phyloP scores from a whole-genome alignment of 2,113 vertebrate genomes.

The Salminus brasiliensis region DNA sequence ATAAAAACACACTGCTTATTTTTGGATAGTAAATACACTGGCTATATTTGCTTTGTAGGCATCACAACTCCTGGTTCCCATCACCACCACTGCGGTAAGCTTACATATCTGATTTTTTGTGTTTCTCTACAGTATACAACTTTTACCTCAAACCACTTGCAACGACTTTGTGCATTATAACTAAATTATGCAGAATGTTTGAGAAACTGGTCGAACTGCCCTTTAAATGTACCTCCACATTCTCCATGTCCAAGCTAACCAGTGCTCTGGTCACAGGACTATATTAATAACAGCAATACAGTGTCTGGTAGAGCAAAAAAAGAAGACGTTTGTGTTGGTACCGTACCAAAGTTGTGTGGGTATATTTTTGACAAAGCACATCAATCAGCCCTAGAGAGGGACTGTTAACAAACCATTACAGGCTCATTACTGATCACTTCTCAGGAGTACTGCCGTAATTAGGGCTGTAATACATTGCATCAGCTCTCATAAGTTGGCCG shows the following conservation, averaged over 20 bases:
- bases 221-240: background rate
- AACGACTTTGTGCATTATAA: too few species aligned
- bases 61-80: too few species aligned
- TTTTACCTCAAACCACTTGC: too few species aligned
- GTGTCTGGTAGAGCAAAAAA: background rate
- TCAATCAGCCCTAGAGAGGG: constrained; percentile 15
- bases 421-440: constrained; percentile 20
- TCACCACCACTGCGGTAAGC: too few species aligned
- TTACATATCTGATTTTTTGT: too few species aligned
- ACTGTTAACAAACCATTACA: constrained; percentile 36
- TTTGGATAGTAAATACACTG: too few species aligned
- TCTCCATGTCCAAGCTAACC: background rate
- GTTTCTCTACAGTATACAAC: too few species aligned
- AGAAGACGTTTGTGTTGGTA: constrained; percentile 2
- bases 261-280: background rate
- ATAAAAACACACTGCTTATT: too few species aligned
- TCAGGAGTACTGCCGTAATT: constrained; percentile 2
- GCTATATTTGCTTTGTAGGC: too few species aligned
- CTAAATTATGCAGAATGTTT: too few species aligned
- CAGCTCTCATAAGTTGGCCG: constrained; percentile 8
- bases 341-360: background rate
- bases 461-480: constrained; percentile 16
- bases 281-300: constrained; percentile 27
- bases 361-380: constrained; percentile 34
- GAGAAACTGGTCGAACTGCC: too few species aligned